Conservation (phyloP, 2,113 vertebrate species). For the Marmota monax region DNA sequence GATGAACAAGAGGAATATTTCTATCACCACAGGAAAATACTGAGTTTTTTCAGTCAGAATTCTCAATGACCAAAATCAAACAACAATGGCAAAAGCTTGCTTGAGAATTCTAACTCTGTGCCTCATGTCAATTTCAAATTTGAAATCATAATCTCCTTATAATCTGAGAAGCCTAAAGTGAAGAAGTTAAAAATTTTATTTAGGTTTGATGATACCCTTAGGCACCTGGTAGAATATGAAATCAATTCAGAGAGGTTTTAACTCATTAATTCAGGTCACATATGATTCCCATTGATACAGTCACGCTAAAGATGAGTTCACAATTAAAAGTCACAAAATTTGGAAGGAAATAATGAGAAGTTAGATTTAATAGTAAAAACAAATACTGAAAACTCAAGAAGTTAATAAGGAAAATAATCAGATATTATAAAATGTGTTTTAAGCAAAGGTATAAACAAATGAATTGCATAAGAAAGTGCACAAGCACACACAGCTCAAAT, state of each 20-base stretch:
- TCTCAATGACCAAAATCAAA: not conserved
- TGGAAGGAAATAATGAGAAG: not conserved
- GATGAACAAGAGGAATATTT: not conserved
- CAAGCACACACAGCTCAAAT: not conserved
- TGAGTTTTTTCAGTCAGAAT: not conserved
- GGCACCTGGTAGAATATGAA: not conserved
- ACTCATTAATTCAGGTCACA: slow-evolving; percentile 1
- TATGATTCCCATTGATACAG: not conserved
- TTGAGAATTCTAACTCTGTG: not conserved
- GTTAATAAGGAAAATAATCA: not conserved
- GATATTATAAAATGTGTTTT: not conserved
- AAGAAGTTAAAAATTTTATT: not conserved
- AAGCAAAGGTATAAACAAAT: slow-evolving; percentile 9
- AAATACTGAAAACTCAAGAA: not conserved
- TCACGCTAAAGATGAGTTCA: not conserved
- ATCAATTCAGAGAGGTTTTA: not conserved
- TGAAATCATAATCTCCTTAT: not conserved
- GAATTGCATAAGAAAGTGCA: not conserved
- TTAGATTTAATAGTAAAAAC: not conserved
- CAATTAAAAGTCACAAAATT: slow-evolving; percentile 1
- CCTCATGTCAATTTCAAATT: not conserved
- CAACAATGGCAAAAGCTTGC: not conserved
- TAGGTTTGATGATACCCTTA: not conserved
- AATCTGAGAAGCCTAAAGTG: not conserved
- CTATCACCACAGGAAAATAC: not conserved